Evolutionary conservation across 2,888 invertebrate genomes (phyloP), one percentile per base, ranked within the genome.

Genomic region (Notocelia uddmanniana): DNA sequence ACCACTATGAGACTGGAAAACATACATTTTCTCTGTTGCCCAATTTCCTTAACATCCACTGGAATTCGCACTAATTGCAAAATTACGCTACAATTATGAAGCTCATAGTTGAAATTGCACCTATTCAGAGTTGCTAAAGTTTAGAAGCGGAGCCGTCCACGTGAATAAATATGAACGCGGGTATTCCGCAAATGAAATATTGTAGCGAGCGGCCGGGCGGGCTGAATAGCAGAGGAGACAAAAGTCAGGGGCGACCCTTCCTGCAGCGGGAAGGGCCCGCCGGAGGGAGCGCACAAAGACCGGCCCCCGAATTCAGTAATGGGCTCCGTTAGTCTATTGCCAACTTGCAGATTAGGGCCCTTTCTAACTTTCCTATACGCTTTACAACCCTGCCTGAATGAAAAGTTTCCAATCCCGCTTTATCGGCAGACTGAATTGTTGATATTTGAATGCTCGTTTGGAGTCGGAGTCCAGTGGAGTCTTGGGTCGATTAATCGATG

Each of bases 201-300:
- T 73, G 78, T 78, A 77, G 74, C 79, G 71, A 60, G 54, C 59
- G 68, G 68, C 67, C 71, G 75, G 54, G 55, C 59, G 73, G 76
- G 77, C 67, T 83, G 82, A 84, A 85, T 83, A 83, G 77, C 79
- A 75, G 76, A 78, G 77, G 79, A 85, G 87, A 89, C 86, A 89
- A 87, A 88, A 88, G 86, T 88, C 81, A 83, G 84, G 80, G 79
- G 81, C 80, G 86, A 87, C 88, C 89, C 88, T 88, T 85, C 83
- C 81, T 77, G 78, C 79, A 74, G 76, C 80, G 68, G 57, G 71
- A 81, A 81, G 84, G 86, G 83, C 80, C 80, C 77, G 76, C 77
- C 81, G 80, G 81, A 85, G 91, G 91, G 90, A 83, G 85, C 86
- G 83, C 84, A 91, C 91, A 90, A 90, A 88, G 87, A 85, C 77